Evolutionary conservation across 1,140 invertebrate genomes (phyloP), one percentile per base, ranked within the genome.

Genomic region (Eueides isabella): DNA sequence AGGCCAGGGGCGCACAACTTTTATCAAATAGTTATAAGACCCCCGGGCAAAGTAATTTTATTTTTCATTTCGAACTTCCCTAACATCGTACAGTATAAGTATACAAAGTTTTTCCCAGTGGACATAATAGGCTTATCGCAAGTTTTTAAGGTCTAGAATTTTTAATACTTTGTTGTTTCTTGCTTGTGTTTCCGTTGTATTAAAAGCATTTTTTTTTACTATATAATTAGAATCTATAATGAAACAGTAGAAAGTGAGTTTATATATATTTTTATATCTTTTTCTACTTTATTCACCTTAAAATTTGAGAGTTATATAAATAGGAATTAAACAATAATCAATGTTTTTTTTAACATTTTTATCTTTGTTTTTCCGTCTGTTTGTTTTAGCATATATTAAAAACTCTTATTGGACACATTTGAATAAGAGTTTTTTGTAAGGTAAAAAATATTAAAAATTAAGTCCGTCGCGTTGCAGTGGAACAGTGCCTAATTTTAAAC

Each of bases 21-120:
- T 76, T 67, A 72, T 64, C 74, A 72, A 76, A 72, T 76, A 76
- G 69, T 72, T 75, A 71, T 74, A 66, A 71, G 31, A 61, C 73
- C 44, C 67, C 6, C 31, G 61, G 61, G 72, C 9, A 31, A 41
- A 48, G 67, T 61, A 67, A 75, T 75, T 75, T 70, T 71, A 75
- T 75, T 75, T 75, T 71, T 69, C 62, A 74, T 74, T 74, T 74
- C 61, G 66, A 74, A 74, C 72, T 74, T 68, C 19, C 67, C 67
- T 74, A 55, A 68, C 66, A 44, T 41, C 28, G 38, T 33, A 29
- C 55, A 29, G 38, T 38, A 29, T 63, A 63, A 63, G 38, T 44
- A 19, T 67, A 66, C 66, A 67, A 67, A 75, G 62, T 55, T 69
- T 48, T 30, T 75, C 62, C 73, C 67, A 23, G 63, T 41, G 64